A percentile compares a stretch with the other conserved stretches of the same genome.
phyloP scores from a whole-genome alignment of 2,888 invertebrate genomes.

The Steromphala cineraria region DNA sequence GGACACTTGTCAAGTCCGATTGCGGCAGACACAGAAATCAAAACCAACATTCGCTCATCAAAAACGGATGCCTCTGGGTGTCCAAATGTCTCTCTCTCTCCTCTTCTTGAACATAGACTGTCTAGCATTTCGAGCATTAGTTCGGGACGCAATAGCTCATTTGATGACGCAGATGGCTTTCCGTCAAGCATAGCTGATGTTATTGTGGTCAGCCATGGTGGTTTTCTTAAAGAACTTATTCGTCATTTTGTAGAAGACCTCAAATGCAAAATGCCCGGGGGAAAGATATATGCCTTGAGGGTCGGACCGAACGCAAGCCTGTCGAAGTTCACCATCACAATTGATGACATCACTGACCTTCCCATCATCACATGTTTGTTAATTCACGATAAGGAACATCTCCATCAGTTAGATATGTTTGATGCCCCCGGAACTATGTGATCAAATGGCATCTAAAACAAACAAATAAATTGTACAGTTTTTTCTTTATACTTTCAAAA shows the following conservation, averaged over 20 bases:
- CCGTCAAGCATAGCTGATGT: constrained; percentile 65
- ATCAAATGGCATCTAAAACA: background rate
- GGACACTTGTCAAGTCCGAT: constrained; percentile 29
- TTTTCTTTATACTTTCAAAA: background rate
- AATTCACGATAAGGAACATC: constrained; percentile 72
- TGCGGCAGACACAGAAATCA: constrained; percentile 26
- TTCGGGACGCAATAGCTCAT: constrained; percentile 70
- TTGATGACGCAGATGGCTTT: constrained; percentile 60
- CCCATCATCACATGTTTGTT: constrained; percentile 68
- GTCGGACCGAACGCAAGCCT: constrained; percentile 75
- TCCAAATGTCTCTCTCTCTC: constrained; percentile 72
- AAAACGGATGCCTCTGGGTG: constrained; percentile 45
- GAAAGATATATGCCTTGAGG: constrained; percentile 64
- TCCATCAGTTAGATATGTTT: constrained; percentile 48
- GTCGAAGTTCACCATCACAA: constrained; percentile 70
- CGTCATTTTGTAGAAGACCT: constrained; percentile 69
- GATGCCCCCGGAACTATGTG: constrained; percentile 37
- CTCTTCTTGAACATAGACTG: constrained; percentile 62
- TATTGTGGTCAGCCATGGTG: constrained; percentile 73
- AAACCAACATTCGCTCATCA: constrained; percentile 19
- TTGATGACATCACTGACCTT: constrained; percentile 51
- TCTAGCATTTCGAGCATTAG: constrained; percentile 68
- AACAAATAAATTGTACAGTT: background rate
- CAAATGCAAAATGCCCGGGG: constrained; percentile 66
- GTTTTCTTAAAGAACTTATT: constrained; percentile 71